phyloP scores from a whole-genome alignment of 2,888 invertebrate species.

The Psylliodes chrysocephalus region DNA sequence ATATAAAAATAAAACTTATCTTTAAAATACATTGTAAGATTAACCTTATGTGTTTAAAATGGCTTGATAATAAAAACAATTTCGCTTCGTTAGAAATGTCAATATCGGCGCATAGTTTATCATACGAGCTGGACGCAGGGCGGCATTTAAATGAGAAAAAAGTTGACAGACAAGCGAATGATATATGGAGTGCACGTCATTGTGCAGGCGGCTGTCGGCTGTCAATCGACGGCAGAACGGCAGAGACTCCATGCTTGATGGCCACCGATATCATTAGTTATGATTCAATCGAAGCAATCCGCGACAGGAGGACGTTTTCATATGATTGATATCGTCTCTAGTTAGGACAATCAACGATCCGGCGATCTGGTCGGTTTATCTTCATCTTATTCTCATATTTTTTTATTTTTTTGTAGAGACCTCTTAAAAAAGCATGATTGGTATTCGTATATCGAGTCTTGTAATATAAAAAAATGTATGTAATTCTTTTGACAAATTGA shows the following conservation, averaged over 20 bases:
- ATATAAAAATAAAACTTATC: too few relatives aligned
- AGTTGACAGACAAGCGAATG: constrained; percentile 48
- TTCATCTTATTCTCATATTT: neutral
- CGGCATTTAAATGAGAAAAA: constrained; percentile 43
- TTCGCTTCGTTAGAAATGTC: too few relatives aligned
- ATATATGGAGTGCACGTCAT: constrained; percentile 54
- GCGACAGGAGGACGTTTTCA: constrained; percentile 43
- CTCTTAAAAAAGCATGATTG: neutral
- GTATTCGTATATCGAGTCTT: too few relatives aligned
- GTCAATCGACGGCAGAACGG: constrained; percentile 48
- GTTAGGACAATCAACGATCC: constrained; percentile 37
- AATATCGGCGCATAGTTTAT: neutral
- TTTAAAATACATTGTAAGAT: too few relatives aligned
- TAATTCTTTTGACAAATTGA: too few relatives aligned
- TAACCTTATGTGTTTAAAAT: too few relatives aligned
- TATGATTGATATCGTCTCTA: constrained; percentile 55
- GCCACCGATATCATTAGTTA: constrained; percentile 57
- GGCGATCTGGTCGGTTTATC: constrained; percentile 1
- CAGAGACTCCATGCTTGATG: constrained; percentile 9
- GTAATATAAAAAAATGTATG: too few relatives aligned
- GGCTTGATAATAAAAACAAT: too few relatives aligned
- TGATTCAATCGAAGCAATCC: constrained; percentile 58
- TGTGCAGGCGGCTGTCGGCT: constrained; percentile 50
- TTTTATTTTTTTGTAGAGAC: too few relatives aligned
- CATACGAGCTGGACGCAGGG: neutral